phyloP scores from a whole-genome alignment of 2,888 invertebrate species.

The Anodontia alba region DNA sequence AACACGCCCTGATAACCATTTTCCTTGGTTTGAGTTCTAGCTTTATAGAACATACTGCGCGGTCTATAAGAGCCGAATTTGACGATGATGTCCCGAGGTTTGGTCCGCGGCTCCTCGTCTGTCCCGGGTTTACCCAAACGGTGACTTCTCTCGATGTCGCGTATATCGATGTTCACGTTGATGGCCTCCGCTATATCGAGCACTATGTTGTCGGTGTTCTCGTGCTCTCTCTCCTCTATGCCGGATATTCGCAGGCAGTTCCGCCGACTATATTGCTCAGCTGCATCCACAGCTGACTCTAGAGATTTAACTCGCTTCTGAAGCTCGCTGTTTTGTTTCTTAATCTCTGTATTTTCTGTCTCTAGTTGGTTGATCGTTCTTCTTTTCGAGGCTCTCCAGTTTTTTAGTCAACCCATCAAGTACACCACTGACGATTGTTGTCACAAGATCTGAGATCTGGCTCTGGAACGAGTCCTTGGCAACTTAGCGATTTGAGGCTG shows the following conservation, averaged over 20 bases:
- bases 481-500: neutral
- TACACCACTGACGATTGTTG: neutral
- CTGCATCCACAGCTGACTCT: neutral
- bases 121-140: no score
- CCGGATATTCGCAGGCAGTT: neutral
- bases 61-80: no score
- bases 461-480: neutral
- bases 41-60: no score
- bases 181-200: no score
- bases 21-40: no score
- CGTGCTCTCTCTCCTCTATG: neutral
- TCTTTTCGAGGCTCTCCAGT: neutral
- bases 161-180: no score
- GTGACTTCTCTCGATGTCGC: no score
- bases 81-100: no score
- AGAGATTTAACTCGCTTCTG: neutral
- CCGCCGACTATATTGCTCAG: no score
- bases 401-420: neutral
- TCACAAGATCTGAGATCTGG: neutral
- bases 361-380: neutral
- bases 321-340: neutral
- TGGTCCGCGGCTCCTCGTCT: no score
- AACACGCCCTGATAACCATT: no score
- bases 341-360: neutral
- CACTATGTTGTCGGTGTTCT: neutral